Evolutionary conservation across 2,888 invertebrate genomes (phyloP), one percentile per base, ranked within the genome.

Genomic region (Rhingia rostrata): DNA sequence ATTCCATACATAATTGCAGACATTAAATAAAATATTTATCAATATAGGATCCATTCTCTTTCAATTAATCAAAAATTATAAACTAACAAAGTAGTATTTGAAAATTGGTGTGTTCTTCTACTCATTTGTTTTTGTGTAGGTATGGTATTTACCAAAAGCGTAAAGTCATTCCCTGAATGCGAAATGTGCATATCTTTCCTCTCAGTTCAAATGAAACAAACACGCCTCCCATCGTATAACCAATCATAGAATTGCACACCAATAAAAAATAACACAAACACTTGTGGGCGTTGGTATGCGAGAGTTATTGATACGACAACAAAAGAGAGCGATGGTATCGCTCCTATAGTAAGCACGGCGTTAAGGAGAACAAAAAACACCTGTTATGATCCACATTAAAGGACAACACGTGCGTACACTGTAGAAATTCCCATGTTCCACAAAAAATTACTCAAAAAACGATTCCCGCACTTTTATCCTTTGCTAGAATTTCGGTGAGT

Each of bases 271-370:
- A 45, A 45, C 10, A 54, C 72, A 51, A 66, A 64, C 60, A 67
- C 12, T 61, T 43, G 75, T 70, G 82, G 82, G 82, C 82, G 82
- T 82, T 66, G n/a, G 47, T 58, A 6, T 30, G 37, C 58, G 41
- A 70, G 60, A 60, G 58, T 47, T 64, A 61, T 43, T 49, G n/a
- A 37, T 72, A 66, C 39, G 47, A 43, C 7, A 43, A 32, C 6
- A 4, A 10, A 60, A 37, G 47, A 67, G 54, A 53, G 56, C 51
- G 39, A 56, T 41, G 51, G 43, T 7, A 51, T 6, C 33, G 1
- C 6, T 30, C 54, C 41, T 43, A 56, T 61, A 60, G 64, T 9
- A 37, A 41, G 5, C 32, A 47, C 30, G 58, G 35, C 12, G 14
- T 32, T 49, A 43, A 9, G 53, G 47, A 58, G 32, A 33, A 22